Base-by-base conservation (phyloP, 2,113 vertebrate species). In the Proterorhinus semilunaris region DNA sequence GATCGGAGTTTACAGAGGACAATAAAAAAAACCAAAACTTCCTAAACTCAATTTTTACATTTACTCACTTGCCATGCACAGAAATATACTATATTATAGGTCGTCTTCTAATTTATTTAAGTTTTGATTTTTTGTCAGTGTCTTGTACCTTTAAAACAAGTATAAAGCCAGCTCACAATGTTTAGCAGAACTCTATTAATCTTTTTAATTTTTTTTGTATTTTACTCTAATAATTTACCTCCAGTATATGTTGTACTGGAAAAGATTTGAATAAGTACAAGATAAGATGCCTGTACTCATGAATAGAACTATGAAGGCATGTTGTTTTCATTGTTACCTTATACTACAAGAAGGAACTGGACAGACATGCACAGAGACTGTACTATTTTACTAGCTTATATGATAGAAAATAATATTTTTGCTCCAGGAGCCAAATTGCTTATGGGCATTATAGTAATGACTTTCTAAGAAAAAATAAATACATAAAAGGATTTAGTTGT, bases 81-180 rank as follows among this genome's bases (percentile, higher is more conserved):
- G 68, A 87, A 89, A 87, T 81, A 86, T 74, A 55, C 71, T 68
- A 81, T 82, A 79, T 86, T 83, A 83, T 76, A 81, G 78, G 82
- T 79, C 48, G 75, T 86, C 81, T 84, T 88, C 82, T 86, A 84
- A 87, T 87, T 89, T 83, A 87, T 90, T 86, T 83, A 65, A 79
- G 71, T 85, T 74, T 83, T 87, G 86, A 55, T 86, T 90, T 47
- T 89, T 85, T 78, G 81, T 87, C 75, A 67, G 65, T 92, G 87
- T 90, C 69, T 66, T 77, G 85, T 88, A 87, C 72, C 78, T 79
- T 88, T 84, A 64, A 69, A 84, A 77, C 73, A 77, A 88, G 70
- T 76, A 83, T 80, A 81, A 83, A 82, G 80, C 74, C 80, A 79
- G 82, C 84, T 83, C 68, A 78, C 74, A 85, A 88, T 80, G 86